Conservation (phyloP, 2,797 vertebrate genomes). For the Borostomias antarcticus region DNA sequence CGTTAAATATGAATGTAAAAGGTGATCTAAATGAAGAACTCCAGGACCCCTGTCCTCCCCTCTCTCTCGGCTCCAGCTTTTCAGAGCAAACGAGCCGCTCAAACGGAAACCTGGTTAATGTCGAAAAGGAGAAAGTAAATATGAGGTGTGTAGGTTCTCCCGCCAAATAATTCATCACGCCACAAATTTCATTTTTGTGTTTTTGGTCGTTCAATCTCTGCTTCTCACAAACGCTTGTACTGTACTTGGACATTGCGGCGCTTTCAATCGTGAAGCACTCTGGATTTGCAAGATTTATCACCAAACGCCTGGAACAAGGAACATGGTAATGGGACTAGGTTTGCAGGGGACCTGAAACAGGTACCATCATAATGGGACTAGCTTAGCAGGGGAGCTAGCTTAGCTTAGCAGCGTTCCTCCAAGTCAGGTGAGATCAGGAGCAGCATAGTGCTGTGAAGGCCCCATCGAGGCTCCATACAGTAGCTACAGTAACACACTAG, state of each 20-base stretch:
- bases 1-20: constrained; percentile 88
- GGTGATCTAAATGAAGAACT: constrained; percentile 77
- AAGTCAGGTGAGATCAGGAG: constrained; percentile 42
- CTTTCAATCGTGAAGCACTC: constrained; percentile 42
- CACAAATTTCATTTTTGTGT: constrained; percentile 60
- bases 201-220: constrained; percentile 40
- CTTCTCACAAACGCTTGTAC: constrained; percentile 37
- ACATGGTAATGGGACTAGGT: constrained; percentile 17
- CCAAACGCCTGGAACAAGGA: constrained; percentile 23
- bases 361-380: too few relatives aligned
- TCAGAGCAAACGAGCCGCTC: constrained; percentile 49
- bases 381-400: too few relatives aligned
- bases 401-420: too few relatives aligned
- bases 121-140: constrained; percentile 41
- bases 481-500: background rate
- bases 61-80: constrained; percentile 72
- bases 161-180: constrained; percentile 65
- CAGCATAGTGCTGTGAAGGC: constrained; percentile 5
- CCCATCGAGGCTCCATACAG: background rate
- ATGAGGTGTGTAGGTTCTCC: constrained; percentile 26
- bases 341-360: background rate
- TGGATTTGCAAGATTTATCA: constrained; percentile 53
- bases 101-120: constrained; percentile 48
- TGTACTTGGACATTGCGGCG: constrained; percentile 23
- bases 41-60: constrained; percentile 40